Base-by-base conservation (phyloP, 2,797 vertebrate species). In the Neomorphus geoffroyi region DNA sequence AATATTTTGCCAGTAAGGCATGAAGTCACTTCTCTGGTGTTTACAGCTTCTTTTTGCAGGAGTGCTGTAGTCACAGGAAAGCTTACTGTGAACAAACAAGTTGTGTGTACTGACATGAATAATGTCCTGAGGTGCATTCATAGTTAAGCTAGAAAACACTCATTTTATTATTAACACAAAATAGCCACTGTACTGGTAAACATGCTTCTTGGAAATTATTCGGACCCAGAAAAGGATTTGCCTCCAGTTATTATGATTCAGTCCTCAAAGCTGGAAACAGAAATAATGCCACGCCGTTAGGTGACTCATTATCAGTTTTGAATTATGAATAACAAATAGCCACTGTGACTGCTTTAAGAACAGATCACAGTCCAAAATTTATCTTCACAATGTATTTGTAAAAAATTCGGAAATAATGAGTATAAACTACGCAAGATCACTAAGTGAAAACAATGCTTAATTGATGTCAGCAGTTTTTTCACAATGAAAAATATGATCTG, bases 1-100 rank as follows among this genome's bases (percentile, higher is more conserved):
- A 93, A 61, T 80, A 93, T 78, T 93, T 93, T 78, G 15, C 57
- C 32, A 61, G n/a, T 21, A 71, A 91, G 22, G 9, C 69, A 67
- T 30, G 8, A 62, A 88, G 57, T 70, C 21, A 4, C 21, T 82
- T 80, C 51, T 73, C 41, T 11, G 13, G 5, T n/a, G n/a, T 85
- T 86, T 91, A 62, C 10, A 64, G 30, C 28, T 75, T 58, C 21
- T 58, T 90, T 92, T 60, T 86, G 33, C 57, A 28, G 43, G 28
- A 90, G 21, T 0, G 2, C 5, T 67, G 16, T 18, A 80, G 75
- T 87, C 64, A 69, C 17, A 24, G 33, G 48, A 35, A 65, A 74
- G 32, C 33, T 91, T 39, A 64, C 78, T 43, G 39, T 37, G 79
- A 89, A 18, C 28, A 81, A 69, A 79, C 28, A 88, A 56, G 14